Conservation (phyloP, 2,888 invertebrate genomes). For the Carcina quercana region DNA sequence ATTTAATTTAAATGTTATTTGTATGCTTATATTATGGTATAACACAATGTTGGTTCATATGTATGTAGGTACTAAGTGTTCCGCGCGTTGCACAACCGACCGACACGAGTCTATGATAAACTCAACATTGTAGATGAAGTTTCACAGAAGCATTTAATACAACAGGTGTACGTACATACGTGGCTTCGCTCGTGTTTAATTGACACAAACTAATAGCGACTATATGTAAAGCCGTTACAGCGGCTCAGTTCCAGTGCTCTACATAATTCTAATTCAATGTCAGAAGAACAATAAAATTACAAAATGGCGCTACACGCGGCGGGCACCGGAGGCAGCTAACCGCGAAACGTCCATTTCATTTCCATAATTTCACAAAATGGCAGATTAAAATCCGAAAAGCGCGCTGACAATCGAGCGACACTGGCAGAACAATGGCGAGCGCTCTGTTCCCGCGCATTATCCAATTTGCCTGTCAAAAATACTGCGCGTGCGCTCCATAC, state of each 20-base stretch:
- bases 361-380: slow-evolving; percentile 68
- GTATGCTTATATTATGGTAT: too few relatives aligned
- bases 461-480: slow-evolving; percentile 69
- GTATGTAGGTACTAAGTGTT: too few relatives aligned
- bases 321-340: slow-evolving; percentile 52
- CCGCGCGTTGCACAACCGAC: too few relatives aligned
- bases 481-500: slow-evolving; percentile 34
- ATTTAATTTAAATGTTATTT: too few relatives aligned
- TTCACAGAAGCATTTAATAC: too few relatives aligned
- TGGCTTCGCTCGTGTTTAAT: too few relatives aligned
- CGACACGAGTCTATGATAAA: too few relatives aligned
- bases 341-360: slow-evolving; percentile 69
- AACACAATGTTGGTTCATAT: too few relatives aligned
- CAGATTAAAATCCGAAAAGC: slow-evolving; percentile 63
- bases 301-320: slow-evolving; percentile 35
- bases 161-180: too few relatives aligned
- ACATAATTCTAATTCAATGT: slow-evolving; percentile 39
- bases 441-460: slow-evolving; percentile 55
- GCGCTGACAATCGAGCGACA: slow-evolving; percentile 52
- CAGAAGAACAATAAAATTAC: slow-evolving; percentile 46
- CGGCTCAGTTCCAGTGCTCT: slow-evolving; percentile 10
- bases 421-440: slow-evolving; percentile 55
- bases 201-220: slow-evolving; percentile 2
- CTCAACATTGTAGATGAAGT: too few relatives aligned
- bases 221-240: slow-evolving; percentile 9